Evolutionary conservation across 2,797 vertebrate species (phyloP).

Genomic region (Pteropus rufus): DNA sequence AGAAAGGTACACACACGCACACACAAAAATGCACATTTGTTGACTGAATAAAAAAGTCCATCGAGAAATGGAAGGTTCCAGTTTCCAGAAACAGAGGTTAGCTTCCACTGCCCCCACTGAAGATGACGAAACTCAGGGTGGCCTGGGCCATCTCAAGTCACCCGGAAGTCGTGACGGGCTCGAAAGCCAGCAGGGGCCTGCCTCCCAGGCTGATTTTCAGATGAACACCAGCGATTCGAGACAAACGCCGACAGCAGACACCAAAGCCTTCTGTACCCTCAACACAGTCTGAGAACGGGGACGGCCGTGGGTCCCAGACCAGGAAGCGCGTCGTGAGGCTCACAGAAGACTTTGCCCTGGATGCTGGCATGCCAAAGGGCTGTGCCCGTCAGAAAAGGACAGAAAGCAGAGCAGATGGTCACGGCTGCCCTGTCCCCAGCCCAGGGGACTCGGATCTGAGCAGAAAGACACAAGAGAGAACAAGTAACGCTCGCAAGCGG

Average conservation of each 20-base stretch:
- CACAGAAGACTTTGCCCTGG: background rate
- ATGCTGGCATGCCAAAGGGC: background rate
- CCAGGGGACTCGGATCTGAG: background rate
- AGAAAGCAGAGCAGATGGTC: background rate
- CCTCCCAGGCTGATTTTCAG: background rate
- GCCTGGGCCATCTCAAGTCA: background rate
- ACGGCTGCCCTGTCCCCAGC: background rate
- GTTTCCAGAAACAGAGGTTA: background rate
- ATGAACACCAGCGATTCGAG: too few relatives aligned
- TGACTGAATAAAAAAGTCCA: background rate
- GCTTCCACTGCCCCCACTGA: background rate
- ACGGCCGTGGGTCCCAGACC: background rate
- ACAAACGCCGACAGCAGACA: background rate
- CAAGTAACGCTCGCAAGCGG: too few relatives aligned
- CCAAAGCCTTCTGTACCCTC: background rate
- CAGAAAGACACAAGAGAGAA: too few relatives aligned
- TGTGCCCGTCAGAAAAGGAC: background rate
- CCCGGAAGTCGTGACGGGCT: background rate
- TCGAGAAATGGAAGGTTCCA: background rate
- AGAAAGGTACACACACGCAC: background rate
- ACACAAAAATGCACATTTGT: background rate
- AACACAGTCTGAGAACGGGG: fast-evolving
- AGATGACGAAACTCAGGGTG: background rate
- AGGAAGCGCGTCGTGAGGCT: background rate
- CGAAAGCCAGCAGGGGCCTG: background rate